These are phyloP conservation scores for Neopipo cinnamomea DNA, from an alignment of 2,113 vertebrate genomes.

Conservation along the genomic window DNA sequence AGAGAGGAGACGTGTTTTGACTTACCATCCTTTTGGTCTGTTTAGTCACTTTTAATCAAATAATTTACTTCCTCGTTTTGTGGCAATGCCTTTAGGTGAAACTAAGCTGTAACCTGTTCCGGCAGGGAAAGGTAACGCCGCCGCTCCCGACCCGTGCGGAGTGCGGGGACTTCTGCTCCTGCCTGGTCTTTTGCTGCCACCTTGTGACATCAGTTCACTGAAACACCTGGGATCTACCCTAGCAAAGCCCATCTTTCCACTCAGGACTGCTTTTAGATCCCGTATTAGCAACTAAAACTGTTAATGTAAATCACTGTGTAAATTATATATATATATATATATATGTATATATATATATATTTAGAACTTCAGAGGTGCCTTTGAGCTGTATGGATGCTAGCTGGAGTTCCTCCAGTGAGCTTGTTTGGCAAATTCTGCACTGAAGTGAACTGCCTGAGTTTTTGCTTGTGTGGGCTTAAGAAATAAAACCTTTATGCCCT, in stretches of 20 bases:
- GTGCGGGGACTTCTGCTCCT: neutral
- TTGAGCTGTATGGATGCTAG: neutral
- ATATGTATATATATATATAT: rapidly evolving
- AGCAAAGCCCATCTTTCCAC: neutral
- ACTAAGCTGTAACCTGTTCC: rapidly evolving
- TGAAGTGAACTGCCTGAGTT: neutral
- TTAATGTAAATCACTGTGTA: neutral
- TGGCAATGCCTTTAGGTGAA: neutral
- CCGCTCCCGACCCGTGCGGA: rapidly evolving
- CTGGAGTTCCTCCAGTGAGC: neutral
- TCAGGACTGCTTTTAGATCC: neutral
- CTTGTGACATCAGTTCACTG: neutral
- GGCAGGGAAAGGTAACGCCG: rapidly evolving
- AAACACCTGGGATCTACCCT: rapidly evolving
- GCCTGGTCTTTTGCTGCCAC: neutral
- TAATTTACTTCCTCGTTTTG: neutral
- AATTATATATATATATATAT: too few species aligned
- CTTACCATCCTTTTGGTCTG: too few species aligned
- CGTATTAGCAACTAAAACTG: neutral
- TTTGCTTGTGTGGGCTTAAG: neutral
- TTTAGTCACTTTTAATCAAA: neutral
- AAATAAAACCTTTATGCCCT: neutral
- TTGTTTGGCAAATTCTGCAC: neutral
- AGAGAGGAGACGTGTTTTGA: neutral
- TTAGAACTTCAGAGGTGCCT: neutral